These are phyloP conservation scores for Lagodon rhomboides DNA, from an alignment of 2,797 vertebrate species.

Conservation along the genomic window DNA sequence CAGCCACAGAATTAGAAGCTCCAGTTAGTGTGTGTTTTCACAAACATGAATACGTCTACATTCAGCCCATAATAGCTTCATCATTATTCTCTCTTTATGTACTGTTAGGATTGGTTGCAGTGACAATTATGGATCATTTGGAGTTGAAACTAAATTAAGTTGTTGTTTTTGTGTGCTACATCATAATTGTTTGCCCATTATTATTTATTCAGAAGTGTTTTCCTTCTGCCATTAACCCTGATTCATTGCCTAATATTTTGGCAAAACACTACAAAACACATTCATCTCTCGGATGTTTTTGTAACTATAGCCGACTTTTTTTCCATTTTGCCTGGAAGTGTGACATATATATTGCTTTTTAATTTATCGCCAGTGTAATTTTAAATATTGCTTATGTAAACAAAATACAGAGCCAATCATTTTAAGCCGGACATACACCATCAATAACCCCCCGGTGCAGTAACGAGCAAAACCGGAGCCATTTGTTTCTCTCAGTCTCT, in stretches of 20 bases:
- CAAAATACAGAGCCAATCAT: constrained; percentile 56
- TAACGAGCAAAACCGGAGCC: constrained; percentile 33
- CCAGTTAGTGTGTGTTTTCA: neutral
- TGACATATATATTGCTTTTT: constrained; percentile 72
- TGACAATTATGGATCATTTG: constrained; percentile 66
- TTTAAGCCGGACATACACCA: constrained; percentile 48
- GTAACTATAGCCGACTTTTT: constrained; percentile 35
- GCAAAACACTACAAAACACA: constrained; percentile 73
- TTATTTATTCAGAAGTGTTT: constrained; percentile 78
- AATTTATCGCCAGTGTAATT: constrained; percentile 65
- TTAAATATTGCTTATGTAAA: constrained; percentile 70
- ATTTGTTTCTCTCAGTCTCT: constrained; percentile 48
- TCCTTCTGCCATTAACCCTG: constrained; percentile 71
- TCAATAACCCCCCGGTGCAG: constrained; percentile 52
- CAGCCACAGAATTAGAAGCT: neutral
- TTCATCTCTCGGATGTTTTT: constrained; percentile 67
- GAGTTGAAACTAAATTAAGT: constrained; percentile 67
- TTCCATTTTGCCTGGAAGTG: constrained; percentile 40
- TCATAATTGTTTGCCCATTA: constrained; percentile 72
- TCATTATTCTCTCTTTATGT: constrained; percentile 44
- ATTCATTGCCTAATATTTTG: constrained; percentile 77
- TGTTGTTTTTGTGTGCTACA: constrained; percentile 68
- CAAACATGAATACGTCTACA: neutral
- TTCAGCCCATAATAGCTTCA: constrained; percentile 15
- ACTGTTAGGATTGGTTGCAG: constrained; percentile 4